Conservation (phyloP, 2,888 invertebrate species). For the Ommatoiulus sabulosus region DNA sequence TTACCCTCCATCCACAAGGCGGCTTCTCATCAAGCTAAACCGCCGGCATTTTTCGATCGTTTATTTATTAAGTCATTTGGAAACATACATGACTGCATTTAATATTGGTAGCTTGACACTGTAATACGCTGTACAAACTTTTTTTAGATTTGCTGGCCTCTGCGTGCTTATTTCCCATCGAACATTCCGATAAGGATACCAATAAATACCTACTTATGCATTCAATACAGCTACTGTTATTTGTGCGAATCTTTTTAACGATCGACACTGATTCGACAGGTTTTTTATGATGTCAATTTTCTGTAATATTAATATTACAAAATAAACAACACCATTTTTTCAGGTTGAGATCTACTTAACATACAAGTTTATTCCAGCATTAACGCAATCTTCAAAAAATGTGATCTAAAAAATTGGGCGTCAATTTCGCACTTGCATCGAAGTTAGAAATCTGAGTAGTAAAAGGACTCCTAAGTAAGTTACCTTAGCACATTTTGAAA, state of each 20-base stretch:
- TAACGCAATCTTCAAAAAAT: no score
- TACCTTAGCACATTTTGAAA: no score
- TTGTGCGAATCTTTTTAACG: not conserved
- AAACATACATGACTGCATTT: not conserved
- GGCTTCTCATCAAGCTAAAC: conserved; percentile 7
- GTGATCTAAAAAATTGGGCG: no score
- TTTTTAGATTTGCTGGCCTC: conserved; percentile 17
- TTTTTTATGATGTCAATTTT: not conserved
- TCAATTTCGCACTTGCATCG: no score
- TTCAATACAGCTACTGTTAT: not conserved
- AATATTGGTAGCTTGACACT: conserved; percentile 3
- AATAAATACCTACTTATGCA: conserved; percentile 30
- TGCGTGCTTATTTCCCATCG: conserved; percentile 22
- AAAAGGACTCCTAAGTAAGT: no score
- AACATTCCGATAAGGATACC: conserved; percentile 15
- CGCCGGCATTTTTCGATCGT: not conserved
- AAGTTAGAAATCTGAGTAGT: no score
- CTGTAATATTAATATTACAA: conserved; percentile 13
- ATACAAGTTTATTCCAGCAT: no score
- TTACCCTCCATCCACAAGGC: not conserved
- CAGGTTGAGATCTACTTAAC: not conserved
- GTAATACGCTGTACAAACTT: conserved; percentile 36
- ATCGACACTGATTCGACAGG: not conserved
- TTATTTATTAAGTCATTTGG: conserved; percentile 36
- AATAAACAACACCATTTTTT: not conserved